A percentile compares a stretch with the other conserved stretches of the same genome.
Evolutionary conservation across 2,797 vertebrate genomes (phyloP).

Genomic region (Oophaga sylvatica): DNA sequence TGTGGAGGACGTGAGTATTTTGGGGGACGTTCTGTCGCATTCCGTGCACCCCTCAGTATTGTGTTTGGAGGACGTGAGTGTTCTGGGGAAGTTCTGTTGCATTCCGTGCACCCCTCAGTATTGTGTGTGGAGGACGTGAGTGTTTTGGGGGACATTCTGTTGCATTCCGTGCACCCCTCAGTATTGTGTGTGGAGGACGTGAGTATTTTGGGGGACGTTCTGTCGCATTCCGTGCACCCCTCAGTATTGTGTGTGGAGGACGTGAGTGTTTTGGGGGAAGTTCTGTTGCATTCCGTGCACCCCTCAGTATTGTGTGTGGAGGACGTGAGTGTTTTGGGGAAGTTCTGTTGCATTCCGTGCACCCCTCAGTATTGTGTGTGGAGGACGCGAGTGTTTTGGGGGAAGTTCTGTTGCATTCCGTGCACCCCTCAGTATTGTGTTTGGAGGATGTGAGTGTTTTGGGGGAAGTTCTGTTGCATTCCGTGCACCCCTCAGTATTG

Average conservation of each 20-base stretch:
- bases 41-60: background rate
- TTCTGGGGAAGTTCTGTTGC: background rate
- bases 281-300: background rate
- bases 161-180: background rate
- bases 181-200: too few species aligned
- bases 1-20: too few species aligned
- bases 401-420: background rate
- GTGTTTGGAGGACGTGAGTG: too few species aligned
- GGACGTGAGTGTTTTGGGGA: background rate
- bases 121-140: too few species aligned
- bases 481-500: background rate
- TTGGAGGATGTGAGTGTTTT: too few species aligned
- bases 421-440: background rate
- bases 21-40: background rate
- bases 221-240: background rate
- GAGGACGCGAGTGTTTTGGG: too few species aligned
- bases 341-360: background rate
- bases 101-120: background rate
- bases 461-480: background rate
- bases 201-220: background rate
- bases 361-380: too few species aligned
- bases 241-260: too few species aligned
- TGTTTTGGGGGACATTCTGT: background rate
- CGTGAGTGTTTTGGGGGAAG: background rate
- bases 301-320: too few species aligned